Percentiles rank a stretch among this genome's conserved stretches.
phyloP scores from a whole-genome alignment of 2,113 vertebrate species.

The Macrotus californicus region DNA sequence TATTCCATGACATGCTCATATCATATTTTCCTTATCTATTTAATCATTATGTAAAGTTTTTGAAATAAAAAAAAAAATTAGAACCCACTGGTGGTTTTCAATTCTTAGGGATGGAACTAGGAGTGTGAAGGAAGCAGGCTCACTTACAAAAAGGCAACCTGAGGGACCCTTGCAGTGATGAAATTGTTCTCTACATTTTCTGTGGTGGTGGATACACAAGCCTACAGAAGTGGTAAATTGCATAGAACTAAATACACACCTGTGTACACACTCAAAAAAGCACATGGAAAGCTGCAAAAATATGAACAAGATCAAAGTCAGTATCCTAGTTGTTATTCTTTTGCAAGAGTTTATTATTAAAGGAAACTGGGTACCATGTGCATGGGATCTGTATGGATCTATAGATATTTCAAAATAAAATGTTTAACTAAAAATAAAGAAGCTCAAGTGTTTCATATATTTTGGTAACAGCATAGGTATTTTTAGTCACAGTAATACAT shows the following conservation, averaged over 20 bases:
- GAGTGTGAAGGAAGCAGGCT: not conserved
- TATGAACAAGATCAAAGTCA: not conserved
- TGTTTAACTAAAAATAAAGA: not conserved
- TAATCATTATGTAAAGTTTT: not conserved
- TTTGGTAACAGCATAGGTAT: too few relatives aligned
- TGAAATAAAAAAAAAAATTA: not conserved
- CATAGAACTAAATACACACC: not conserved
- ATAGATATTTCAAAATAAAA: not conserved
- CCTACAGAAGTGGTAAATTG: not conserved
- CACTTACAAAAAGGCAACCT: not conserved
- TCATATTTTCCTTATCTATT: not conserved
- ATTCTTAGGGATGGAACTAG: not conserved
- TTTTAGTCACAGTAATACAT: too few relatives aligned
- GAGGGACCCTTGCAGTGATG: too few relatives aligned
- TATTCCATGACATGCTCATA: too few relatives aligned
- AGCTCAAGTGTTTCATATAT: too few relatives aligned
- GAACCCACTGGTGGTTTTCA: not conserved
- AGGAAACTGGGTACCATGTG: not conserved
- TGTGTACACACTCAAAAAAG: not conserved
- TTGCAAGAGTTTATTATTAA: not conserved
- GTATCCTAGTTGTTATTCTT: not conserved
- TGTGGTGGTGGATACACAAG: not conserved
- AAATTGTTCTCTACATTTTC: not conserved
- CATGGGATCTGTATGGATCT: not conserved
- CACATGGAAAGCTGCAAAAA: not conserved